Base-by-base conservation (phyloP, 2,113 vertebrate genomes). In the Caloenas nicobarica region DNA sequence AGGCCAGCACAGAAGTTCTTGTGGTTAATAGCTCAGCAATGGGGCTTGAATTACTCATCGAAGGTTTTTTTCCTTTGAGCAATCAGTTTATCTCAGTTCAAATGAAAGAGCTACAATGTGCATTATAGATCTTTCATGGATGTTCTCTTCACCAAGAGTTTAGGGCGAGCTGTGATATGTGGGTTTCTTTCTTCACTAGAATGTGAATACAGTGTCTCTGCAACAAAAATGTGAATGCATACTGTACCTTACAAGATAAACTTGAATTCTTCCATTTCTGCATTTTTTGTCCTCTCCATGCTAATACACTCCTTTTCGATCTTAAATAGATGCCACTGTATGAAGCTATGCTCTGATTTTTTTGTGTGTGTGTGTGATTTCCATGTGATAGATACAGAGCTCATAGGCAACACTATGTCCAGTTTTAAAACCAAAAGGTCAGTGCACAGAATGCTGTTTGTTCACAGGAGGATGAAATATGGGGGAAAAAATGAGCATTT, bases 171-270 rank as follows among this genome's bases (percentile, higher is more conserved):
- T 72, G 53, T 81, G 84, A 76, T 74, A n/a, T 5, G 34, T 92
- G 93, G 80, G 80, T 72, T 93, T 79, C 48, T 86, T 79, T 91
- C 56, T 91, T 96, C 74, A 57, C 28, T 73, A 73, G 81, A 94
- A 91, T 72, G 64, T 95, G 95, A 96, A 85, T 57, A 71, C 65
- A 24, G 91, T 96, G 89, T 96, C 58, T 90, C 91, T 69, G 48
- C 86, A 90, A 31, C 74, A 68, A 91, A 81, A 96, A 96, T 97
- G 89, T 96, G 93, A 93, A 94, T 91, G 70, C 91, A 94, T 94
- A 77, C 29, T 94, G 89, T 96, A 95, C 54, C 72, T 95, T 94
- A 72, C 17, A 61, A 51, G 48, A 76, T 81, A 93, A 93, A 94
- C 96, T 96, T 93, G 88, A 96, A 92, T 91, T 94, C 72, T 90